These are phyloP conservation scores for Chionis minor DNA, from an alignment of 2,113 vertebrate genomes.

Conservation along the genomic window DNA sequence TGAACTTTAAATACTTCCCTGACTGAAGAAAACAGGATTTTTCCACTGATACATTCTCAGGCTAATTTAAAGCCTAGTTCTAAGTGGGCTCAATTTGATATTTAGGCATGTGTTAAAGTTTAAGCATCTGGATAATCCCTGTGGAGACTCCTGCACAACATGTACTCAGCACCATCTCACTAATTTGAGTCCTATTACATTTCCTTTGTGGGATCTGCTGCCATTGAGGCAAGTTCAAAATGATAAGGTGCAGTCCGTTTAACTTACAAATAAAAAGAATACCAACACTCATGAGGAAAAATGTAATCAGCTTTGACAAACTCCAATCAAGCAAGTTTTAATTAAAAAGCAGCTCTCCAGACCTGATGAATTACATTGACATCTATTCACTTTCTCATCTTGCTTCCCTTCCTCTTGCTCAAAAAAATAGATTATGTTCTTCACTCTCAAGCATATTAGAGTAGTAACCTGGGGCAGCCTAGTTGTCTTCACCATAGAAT, in stretches of 20 bases:
- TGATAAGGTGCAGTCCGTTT: neutral
- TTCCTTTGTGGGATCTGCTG: neutral
- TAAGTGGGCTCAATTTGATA: neutral
- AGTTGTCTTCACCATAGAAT: neutral
- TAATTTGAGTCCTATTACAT: neutral
- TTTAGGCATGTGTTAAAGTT: neutral
- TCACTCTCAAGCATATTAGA: neutral
- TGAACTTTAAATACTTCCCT: neutral
- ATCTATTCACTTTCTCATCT: neutral
- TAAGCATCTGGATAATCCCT: neutral
- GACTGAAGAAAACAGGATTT: neutral
- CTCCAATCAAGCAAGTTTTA: slow-evolving; percentile 1
- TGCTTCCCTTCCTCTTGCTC: neutral
- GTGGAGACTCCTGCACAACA: neutral
- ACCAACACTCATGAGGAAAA: neutral
- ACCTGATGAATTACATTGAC: neutral
- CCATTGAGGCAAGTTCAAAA: neutral
- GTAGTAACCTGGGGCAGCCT: neutral
- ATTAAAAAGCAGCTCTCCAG: slow-evolving; percentile 19
- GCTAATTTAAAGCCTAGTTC: neutral
- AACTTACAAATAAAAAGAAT: neutral
- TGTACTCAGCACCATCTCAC: neutral
- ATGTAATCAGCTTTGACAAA: neutral
- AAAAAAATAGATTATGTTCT: neutral
- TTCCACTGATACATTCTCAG: neutral